Evolutionary conservation across 2,888 invertebrate genomes (phyloP), one percentile per base, ranked within the genome.

Genomic region (Hirtodrosophila histrioides): DNA sequence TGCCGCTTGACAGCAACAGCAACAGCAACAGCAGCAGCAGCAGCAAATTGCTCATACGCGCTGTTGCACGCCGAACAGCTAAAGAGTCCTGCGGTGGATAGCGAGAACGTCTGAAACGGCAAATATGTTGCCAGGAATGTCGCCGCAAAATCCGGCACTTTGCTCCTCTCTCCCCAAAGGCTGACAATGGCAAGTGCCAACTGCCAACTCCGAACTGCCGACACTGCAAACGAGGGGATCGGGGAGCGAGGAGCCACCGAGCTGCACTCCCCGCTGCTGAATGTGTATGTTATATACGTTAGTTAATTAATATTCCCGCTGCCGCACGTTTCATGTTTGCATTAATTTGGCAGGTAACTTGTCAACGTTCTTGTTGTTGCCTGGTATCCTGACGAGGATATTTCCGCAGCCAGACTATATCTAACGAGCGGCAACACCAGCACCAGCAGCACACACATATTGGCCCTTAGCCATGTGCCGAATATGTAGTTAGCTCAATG

Each of bases 271-370:
- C 45, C 35, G 8, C 9, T 33, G 9, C 11, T 33, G 40, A 49
- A 51, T 33, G 27, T 35, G 48, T 11, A 10, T 53, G 31, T 49
- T 55, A 61, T 75, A 63, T 75, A 69, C 62, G 81, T 84, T 81
- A 88, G 88, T 88, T 88, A 88, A 88, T 88, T 88, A 88, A 88
- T 88, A 88, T 86, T 88, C 81, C 65, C 69, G 53, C 66, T 76
- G 84, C 86, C 81, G 75, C 88, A 85, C 86, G 84, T 79, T 79
- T 76, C 86, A 86, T 80, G 86, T 86, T 86, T 89, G 84, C 88
- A 85, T 89, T 89, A 88, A 89, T 88, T 89, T 88, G 80, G 75
- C 85, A 85, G 85, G 87, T 85, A 84, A 81, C 84, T 87, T 88
- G 87, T 87, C 79, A 86, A 83, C 86, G 78, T 72, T 78, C 75